These are phyloP conservation scores for Epicauta chinensis DNA, from an alignment of 1,140 invertebrate genomes.

Conservation along the genomic window DNA sequence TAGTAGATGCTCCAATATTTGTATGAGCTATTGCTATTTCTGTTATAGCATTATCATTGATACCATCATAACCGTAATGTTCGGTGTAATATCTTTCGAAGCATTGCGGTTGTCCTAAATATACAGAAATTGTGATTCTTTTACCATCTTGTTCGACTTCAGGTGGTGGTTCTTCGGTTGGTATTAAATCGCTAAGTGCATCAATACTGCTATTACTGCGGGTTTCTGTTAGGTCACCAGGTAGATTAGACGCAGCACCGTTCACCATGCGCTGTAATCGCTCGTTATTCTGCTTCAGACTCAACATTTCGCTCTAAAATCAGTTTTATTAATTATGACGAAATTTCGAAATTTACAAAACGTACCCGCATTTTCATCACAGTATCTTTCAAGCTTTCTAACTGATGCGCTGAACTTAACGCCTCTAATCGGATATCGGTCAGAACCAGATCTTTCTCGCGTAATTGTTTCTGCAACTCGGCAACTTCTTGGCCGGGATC, in stretches of 20 bases:
- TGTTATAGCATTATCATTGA: conserved; percentile 45
- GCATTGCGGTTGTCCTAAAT: conserved; percentile 72
- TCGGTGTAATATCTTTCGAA: conserved; percentile 57
- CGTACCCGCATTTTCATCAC: conserved; percentile 90
- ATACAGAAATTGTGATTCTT: conserved; percentile 75
- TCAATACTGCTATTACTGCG: conserved; percentile 33
- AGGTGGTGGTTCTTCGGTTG: conserved; percentile 49
- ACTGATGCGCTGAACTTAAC: conserved; percentile 90
- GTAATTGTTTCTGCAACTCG: conserved; percentile 84
- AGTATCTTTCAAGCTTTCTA: conserved; percentile 93
- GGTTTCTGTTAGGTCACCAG: conserved; percentile 34
- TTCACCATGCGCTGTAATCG: conserved; percentile 78
- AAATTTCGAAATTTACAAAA: background rate
- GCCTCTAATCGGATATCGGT: conserved; percentile 95
- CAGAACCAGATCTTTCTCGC: conserved; percentile 93
- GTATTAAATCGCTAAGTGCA: conserved; percentile 37
- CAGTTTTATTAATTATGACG: conserved; percentile 10
- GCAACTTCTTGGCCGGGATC: conserved; percentile 56
- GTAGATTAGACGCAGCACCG: conserved; percentile 42
- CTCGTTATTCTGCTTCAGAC: conserved; percentile 94
- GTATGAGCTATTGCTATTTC: conserved; percentile 79
- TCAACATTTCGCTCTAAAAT: conserved; percentile 87
- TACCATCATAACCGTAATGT: conserved; percentile 49
- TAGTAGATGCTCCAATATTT: conserved; percentile 85
- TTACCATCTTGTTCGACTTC: conserved; percentile 76